Base-by-base conservation (phyloP, 2,113 vertebrate genomes). In the Austrofundulus limnaeus region DNA sequence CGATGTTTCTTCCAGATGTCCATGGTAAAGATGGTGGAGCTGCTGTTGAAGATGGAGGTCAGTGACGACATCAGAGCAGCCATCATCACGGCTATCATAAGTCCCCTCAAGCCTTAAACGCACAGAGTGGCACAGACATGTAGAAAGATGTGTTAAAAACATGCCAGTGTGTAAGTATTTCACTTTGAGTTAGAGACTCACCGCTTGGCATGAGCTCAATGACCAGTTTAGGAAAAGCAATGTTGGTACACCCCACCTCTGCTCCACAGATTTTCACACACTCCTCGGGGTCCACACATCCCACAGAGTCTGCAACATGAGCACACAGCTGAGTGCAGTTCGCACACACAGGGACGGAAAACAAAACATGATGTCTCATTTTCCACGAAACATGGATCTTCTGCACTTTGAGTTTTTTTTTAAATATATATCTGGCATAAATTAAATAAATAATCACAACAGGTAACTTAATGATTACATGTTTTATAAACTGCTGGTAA, bases 1-100 rank as follows among this genome's bases (percentile, higher is more conserved):
- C 94, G 88, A 65, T 95, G 85, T 72, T 93, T 94, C 88, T 92
- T 93, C 94, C 96, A 94, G 89, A 96, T 94, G 92, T 95, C 96
- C 94, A 93, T 94, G 77, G 95, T 96, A 89, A 97, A 96, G 39
- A 98, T 92, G 0, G 93, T 93, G 84, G 95, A 95, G 90, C 95
- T 96, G 89, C 94, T 96, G 86, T 94, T 97, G 54, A 95, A 95
- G 79, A 96, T 90, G 84, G 95, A 98, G 1, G 94, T 96, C 82
- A 98, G 87, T 0, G 96, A 94, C 0, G 96, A 97, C 94, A 96
- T 89, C 67, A 98, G 92, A 0, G 94, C 95, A 0, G 96, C 96
- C 96, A 95, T 94, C 94, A 94, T 96, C 64, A 94, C 96, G 0
- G 95, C 94, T 0, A 96, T 93, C 96, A 95, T 95, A 17, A 96